Percentiles rank a stretch among this genome's conserved stretches.
phyloP scores from a whole-genome alignment of 2,113 vertebrate species.

The Pterocles burchelli region DNA sequence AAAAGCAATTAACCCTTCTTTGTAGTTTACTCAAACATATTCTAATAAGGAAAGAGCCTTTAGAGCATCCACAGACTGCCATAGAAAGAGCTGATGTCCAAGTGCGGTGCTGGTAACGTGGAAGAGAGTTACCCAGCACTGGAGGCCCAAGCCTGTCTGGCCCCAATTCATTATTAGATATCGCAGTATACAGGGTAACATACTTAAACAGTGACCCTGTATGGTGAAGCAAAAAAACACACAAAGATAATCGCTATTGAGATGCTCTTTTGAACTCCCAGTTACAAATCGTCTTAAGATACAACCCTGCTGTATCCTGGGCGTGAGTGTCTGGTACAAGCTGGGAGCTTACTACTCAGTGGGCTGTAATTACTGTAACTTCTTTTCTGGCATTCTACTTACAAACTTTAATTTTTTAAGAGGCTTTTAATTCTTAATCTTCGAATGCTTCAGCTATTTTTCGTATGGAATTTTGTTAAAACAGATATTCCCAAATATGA shows the following conservation, averaged over 20 bases:
- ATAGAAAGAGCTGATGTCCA: not conserved
- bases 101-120: not conserved
- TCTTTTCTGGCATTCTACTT: conserved; percentile 41
- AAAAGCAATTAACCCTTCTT: conserved; percentile 2
- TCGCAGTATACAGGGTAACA: not conserved
- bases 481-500: conserved; percentile 42
- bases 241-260: not conserved
- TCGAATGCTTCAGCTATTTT: conserved; percentile 44
- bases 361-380: conserved; percentile 41
- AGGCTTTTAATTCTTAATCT: conserved; percentile 39
- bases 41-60: not conserved
- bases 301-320: not conserved
- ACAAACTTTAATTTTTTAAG: conserved; percentile 12
- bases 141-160: not conserved
- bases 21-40: not conserved
- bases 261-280: conserved; percentile 2
- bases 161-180: not conserved
- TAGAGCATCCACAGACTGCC: not conserved
- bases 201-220: not conserved
- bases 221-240: conserved; percentile 12
- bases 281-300: conserved; percentile 4
- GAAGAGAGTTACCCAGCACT: not conserved
- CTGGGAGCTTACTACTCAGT: not conserved
- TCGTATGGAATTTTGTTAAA: conserved; percentile 62
- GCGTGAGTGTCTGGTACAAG: not conserved